Evolutionary conservation across 2,113 vertebrate genomes (phyloP).

Genomic region (Hiodon alosoides): DNA sequence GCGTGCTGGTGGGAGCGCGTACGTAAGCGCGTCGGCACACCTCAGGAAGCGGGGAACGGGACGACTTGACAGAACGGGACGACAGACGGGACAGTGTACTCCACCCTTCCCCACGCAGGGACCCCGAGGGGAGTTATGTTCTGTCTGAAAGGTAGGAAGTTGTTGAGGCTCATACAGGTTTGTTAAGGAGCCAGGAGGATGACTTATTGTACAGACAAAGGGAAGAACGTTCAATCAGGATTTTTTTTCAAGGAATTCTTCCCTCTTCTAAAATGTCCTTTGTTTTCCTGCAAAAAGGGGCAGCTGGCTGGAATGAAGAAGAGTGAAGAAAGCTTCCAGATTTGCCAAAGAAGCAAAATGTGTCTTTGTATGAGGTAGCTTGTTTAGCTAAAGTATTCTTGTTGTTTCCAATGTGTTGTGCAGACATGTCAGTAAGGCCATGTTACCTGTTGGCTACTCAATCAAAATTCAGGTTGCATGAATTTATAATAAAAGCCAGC

Average conservation of each 20-base stretch:
- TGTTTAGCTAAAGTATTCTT: too few species aligned
- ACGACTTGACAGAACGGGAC: background rate
- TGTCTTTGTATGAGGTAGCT: too few species aligned
- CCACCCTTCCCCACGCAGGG: background rate
- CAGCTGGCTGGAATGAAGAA: background rate
- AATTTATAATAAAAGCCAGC: background rate
- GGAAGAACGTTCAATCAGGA: too few species aligned
- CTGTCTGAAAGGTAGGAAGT: conserved; percentile 17
- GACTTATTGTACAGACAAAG: background rate
- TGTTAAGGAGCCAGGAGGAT: background rate
- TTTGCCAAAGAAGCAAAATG: background rate
- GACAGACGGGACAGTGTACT: background rate
- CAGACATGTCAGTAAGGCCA: too few species aligned
- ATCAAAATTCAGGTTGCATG: background rate
- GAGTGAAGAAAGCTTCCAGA: background rate
- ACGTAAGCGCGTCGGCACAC: too few species aligned
- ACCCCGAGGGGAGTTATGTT: conserved; percentile 3
- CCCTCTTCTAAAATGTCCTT: background rate
- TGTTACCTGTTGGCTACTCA: too few species aligned
- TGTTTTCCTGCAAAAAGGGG: conserved; percentile 2
- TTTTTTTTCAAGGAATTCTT: background rate
- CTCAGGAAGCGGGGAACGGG: too few species aligned
- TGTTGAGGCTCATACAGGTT: background rate
- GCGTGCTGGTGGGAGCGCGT: too few species aligned
- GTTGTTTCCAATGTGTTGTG: too few species aligned